phyloP scores from a whole-genome alignment of 1,140 invertebrate genomes.

The Batillaria attramentaria region DNA sequence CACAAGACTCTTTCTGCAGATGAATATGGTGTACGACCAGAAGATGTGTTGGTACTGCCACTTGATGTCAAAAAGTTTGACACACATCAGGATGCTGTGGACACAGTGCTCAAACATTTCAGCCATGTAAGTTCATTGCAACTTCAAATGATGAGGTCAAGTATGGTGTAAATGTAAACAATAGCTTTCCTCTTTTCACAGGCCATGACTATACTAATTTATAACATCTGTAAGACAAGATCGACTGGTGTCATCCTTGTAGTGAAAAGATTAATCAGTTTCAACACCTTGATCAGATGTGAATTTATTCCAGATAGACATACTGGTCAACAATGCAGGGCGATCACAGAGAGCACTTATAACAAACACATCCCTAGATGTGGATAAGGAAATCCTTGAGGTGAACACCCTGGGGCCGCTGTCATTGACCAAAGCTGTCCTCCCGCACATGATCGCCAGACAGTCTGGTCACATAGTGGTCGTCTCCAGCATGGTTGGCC shows the following conservation, averaged over 20 bases:
- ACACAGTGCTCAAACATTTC: constrained; percentile 81
- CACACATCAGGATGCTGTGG: constrained; percentile 78
- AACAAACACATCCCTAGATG: constrained; percentile 82
- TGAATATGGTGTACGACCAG: constrained; percentile 4
- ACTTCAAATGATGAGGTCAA: background rate
- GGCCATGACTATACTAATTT: background rate
- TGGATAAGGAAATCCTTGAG: constrained; percentile 86
- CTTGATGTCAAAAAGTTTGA: constrained; percentile 80
- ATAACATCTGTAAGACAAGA: background rate
- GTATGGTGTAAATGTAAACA: background rate
- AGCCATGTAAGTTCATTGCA: constrained; percentile 74
- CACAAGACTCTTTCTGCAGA: constrained; percentile 25
- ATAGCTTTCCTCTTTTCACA: background rate
- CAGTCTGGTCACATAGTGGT: constrained; percentile 70
- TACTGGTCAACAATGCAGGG: constrained; percentile 73
- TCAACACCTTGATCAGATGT: background rate
- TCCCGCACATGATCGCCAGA: constrained; percentile 69
- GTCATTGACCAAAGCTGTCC: constrained; percentile 75
- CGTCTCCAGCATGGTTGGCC: constrained; percentile 73
- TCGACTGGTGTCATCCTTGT: background rate
- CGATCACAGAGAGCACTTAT: constrained; percentile 85
- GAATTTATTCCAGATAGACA: constrained; percentile 63
- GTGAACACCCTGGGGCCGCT: constrained; percentile 86
- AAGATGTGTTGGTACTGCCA: constrained; percentile 75
- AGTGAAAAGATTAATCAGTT: background rate